Percentiles rank a stretch among this genome's conserved stretches.
Conservation (phyloP, 1,140 invertebrate species). For the Rhopalosiphum maidis region DNA sequence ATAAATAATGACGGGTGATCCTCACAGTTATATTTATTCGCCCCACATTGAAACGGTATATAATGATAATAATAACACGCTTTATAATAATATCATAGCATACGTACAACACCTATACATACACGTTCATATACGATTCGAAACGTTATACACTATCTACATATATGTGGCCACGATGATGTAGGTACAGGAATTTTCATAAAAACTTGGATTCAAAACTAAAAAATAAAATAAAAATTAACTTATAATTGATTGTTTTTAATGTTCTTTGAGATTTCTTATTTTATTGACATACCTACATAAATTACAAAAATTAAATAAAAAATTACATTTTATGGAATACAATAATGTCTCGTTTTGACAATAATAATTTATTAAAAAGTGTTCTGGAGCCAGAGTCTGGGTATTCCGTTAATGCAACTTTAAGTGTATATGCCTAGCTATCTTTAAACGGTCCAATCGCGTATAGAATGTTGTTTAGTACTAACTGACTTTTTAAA, state of each 20-base stretch:
- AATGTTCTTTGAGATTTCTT: neutral
- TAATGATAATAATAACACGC: neutral
- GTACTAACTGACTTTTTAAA: neutral
- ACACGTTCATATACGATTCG: neutral
- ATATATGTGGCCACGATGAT: neutral
- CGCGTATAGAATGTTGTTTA: neutral
- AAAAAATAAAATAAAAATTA: neutral
- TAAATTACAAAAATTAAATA: neutral
- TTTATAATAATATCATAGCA: neutral
- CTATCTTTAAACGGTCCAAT: neutral
- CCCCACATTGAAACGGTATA: neutral
- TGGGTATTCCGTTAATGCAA: neutral
- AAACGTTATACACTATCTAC: neutral
- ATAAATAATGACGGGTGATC: neutral
- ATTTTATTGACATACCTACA: neutral
- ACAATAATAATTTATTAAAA: neutral
- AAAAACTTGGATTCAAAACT: neutral
- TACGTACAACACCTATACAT: neutral
- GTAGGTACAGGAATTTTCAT: neutral
- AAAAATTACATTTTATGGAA: neutral
- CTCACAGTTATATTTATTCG: neutral
- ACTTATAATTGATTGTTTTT: too few relatives aligned
- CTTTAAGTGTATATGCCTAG: neutral
- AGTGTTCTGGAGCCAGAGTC: neutral
- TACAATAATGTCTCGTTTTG: neutral